Base-by-base conservation (phyloP, 2,888 invertebrate genomes). In the Strigamia transsilvanica region DNA sequence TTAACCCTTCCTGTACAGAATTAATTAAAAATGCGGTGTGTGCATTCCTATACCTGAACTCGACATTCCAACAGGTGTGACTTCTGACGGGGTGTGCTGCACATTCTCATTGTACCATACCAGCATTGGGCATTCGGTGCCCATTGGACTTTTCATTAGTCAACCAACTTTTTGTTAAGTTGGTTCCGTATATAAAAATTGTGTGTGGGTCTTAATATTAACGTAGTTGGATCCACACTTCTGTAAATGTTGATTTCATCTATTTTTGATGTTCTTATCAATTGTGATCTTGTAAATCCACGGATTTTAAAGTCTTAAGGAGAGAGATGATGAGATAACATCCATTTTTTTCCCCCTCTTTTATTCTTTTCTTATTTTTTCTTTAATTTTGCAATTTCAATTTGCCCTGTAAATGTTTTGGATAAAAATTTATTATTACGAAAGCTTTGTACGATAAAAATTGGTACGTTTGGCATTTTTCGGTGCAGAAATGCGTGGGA, bases 221-320 rank as follows among this genome's bases (percentile, higher is more conserved):
- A 80, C 46, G 46, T 80, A 80, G 80, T 18, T 46, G 1, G 77
- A 81, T 73, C 81, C 81, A 81, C 61, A 66, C 81, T 81, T 81
- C 77, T 81, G 81, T 81, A 81, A 81, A 81, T 81, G 73, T 81
- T 81, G 73, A 77, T 77, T 81, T 80, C 51, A 66, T 77, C 73
- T 81, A 73, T 81, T 81, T 81, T 81, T 81, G 81, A 81, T 81
- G 81, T 81, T 81, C 73, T 81, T 34, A 66, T 66, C 32, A 77
- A 77, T 81, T 77, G 73, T 81, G 81, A 81, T 81, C 80, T 51
- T 81, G 81, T 81, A 81, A 81, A 81, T 73, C 32, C 56, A 81
- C 34, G 32, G 41, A 80, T 42, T 46, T 80, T 27, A 80, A n/a
- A 46, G 46, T 32, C 73, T 34, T 34, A 34, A 15, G 32, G 34